phyloP scores from a whole-genome alignment of 2,888 invertebrate species.

The Agonopterix heracliana region DNA sequence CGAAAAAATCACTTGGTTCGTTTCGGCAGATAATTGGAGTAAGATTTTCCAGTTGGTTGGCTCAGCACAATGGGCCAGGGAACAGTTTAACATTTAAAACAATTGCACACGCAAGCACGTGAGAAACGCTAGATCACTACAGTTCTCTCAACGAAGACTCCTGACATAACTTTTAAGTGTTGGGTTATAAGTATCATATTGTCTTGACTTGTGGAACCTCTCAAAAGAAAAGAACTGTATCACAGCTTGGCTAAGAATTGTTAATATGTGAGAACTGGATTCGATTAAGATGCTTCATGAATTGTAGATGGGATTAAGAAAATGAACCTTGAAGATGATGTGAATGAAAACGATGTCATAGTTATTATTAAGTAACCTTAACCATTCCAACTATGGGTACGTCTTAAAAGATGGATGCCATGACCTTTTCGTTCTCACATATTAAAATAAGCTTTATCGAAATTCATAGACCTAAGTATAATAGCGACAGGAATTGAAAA shows the following conservation, averaged over 20 bases:
- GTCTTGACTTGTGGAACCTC: too few relatives aligned
- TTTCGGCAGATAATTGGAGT: conserved; percentile 7
- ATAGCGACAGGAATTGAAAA: too few relatives aligned
- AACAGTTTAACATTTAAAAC: conserved; percentile 52
- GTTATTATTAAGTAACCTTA: background rate
- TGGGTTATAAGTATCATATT: too few relatives aligned
- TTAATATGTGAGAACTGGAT: conserved; percentile 3
- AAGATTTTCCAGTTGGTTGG: conserved; percentile 52
- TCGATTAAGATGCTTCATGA: background rate
- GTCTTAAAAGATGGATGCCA: too few relatives aligned
- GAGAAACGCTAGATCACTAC: conserved; percentile 17
- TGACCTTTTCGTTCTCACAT: too few relatives aligned
- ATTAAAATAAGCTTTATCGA: too few relatives aligned
- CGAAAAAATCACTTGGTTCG: conserved; percentile 20
- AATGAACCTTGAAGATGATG: background rate
- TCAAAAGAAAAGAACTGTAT: too few relatives aligned
- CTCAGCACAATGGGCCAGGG: conserved; percentile 47
- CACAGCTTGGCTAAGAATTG: too few relatives aligned
- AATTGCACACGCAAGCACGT: conserved; percentile 31
- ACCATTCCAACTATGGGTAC: background rate
- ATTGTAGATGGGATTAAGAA: too few relatives aligned
- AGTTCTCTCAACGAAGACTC: too few relatives aligned
- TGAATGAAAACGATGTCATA: background rate
- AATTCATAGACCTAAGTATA: too few relatives aligned
- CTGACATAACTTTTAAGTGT: too few relatives aligned